Evolutionary conservation across 2,113 vertebrate genomes (phyloP).

Genomic region (Pteropus alecto): DNA sequence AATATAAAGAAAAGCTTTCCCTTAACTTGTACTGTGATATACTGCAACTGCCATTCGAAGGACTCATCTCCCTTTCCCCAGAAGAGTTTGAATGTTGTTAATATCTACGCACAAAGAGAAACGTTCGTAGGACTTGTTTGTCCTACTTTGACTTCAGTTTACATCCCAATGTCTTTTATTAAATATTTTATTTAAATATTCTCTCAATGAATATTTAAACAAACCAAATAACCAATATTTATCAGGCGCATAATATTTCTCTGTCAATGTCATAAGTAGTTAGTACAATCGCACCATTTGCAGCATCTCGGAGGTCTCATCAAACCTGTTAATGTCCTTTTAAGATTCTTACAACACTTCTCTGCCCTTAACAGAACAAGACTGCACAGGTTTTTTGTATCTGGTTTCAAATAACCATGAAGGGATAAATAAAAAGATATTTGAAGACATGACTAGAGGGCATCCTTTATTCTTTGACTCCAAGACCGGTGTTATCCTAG

Average conservation of each 20-base stretch:
- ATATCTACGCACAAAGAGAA: not conserved
- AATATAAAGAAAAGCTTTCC: not conserved
- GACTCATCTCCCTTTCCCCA: not conserved
- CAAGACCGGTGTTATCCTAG: not conserved
- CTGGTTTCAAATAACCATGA: not conserved
- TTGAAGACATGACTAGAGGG: not conserved
- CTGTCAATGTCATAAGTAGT: not conserved
- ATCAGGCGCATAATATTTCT: not conserved
- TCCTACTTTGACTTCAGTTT: not conserved
- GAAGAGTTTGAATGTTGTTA: not conserved
- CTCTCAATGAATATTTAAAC: not conserved
- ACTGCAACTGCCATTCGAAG: not conserved
- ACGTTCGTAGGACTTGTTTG: not conserved
- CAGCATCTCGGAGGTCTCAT: not conserved
- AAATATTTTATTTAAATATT: not conserved
- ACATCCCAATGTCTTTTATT: not conserved
- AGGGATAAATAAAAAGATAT: not conserved
- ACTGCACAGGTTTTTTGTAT: not conserved
- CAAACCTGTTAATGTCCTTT: not conserved
- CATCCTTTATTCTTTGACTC: not conserved
- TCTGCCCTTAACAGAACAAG: not conserved
- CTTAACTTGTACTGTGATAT: not conserved
- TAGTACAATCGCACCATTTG: not conserved
- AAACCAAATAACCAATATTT: not conserved
- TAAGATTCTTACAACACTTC: not conserved